Percentiles rank a stretch among this genome's conserved stretches.
Evolutionary conservation across 2,113 vertebrate species (phyloP).

Genomic region (Pangasianodon hypophthalmus): DNA sequence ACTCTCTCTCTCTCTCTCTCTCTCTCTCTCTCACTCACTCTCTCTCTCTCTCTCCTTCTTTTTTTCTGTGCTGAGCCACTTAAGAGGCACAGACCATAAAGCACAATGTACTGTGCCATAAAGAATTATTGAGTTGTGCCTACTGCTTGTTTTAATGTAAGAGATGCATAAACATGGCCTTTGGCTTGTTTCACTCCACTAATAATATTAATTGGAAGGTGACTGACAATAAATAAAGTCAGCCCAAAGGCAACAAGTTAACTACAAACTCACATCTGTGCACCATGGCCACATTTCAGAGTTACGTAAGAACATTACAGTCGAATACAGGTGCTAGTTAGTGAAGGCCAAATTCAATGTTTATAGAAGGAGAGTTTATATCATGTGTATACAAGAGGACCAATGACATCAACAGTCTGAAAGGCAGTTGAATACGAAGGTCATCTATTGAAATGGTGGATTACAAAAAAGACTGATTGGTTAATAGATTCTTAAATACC

Average conservation of each 20-base stretch:
- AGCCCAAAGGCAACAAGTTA: constrained; percentile 45
- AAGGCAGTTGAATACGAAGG: neutral
- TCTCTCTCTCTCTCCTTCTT: neutral
- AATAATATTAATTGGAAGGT: constrained; percentile 52
- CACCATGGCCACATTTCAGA: constrained; percentile 1
- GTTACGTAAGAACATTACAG: constrained; percentile 32
- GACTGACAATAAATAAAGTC: constrained; percentile 53
- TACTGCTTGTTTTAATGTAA: constrained; percentile 44
- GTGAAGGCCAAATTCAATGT: neutral
- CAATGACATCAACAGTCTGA: constrained; percentile 6
- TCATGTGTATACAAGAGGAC: neutral
- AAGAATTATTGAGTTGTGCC: constrained; percentile 42
- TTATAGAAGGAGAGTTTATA: neutral
- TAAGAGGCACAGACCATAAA: constrained; percentile 29
- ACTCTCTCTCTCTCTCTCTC: constrained; percentile 4
- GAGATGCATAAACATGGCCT: constrained; percentile 41
- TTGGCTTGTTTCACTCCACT: constrained; percentile 42
- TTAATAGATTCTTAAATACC: neutral
- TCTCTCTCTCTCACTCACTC: neutral
- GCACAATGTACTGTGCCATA: constrained; percentile 28
- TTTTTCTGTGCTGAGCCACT: constrained; percentile 20
- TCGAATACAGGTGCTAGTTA: neutral
- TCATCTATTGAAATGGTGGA: neutral
- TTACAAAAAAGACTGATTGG: neutral
- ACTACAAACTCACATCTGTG: constrained; percentile 42